Base-by-base conservation (phyloP, 2,888 invertebrate genomes). In the Erynnis tages region DNA sequence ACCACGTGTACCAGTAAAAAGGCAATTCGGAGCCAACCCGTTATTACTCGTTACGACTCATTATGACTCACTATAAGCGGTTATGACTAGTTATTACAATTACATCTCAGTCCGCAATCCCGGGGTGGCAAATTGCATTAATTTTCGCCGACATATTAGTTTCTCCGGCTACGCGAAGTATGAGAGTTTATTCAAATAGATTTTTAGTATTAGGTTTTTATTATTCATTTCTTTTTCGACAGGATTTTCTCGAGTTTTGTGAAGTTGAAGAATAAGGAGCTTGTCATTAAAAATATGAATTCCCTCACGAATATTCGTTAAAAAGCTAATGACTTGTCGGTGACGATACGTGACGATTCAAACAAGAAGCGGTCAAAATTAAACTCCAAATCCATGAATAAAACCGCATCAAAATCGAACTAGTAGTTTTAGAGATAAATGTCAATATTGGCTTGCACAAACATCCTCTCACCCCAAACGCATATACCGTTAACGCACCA, bases 1-100 rank as follows among this genome's bases (percentile, higher is more conserved):
- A 23, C 45, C 32, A 45, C 45, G 32, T 34, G 45, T 29, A 17
- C 25, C 11, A 14, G 23, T 47, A 47, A 37, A 37, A 47, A 37
- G 11, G 35, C 13, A 35, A 47, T 37, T 37, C 11, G 25, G 37
- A 13, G 11, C 27, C 37, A 47, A 19, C 47, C 23, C 37, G 19
- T 47, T 23, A 45, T 14, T 23, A 14, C 14, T 34, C 44, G 23
- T 45, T 47, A 47, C 29, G 37, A 37, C 17, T 46, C 46, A 29
- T 37, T 46, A 46, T 13, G 25, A 46, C 27, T 17, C 35, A 19
- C 27, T 27, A 10, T 17, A 21, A 25, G 6, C 10, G 19, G 34
- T 23, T 45, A 35, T 25, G 25, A 25, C 34, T 23, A 30, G 6
- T 23, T 44, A 44, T 32, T 11, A 46, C 27, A 46, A 37, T 25